These are phyloP conservation scores for Lordiphosa mommai DNA, from an alignment of 1,140 invertebrate genomes.

Conservation along the genomic window DNA sequence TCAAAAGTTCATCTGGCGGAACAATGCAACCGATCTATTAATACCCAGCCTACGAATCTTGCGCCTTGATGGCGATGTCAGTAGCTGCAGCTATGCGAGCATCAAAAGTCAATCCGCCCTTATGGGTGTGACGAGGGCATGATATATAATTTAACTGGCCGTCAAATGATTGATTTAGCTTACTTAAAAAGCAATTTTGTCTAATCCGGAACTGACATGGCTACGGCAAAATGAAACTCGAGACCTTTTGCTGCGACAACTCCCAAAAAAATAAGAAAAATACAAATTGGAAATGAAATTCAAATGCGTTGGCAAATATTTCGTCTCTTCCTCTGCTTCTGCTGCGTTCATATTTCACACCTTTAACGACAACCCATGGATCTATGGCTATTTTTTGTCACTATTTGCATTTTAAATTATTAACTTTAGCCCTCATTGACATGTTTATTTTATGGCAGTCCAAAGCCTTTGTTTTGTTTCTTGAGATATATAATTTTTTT, in stretches of 20 bases:
- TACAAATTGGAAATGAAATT: conserved; percentile 50
- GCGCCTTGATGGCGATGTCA: conserved; percentile 3
- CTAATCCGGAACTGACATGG: conserved; percentile 52
- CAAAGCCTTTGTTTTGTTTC: conserved; percentile 63
- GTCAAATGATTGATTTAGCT: conserved; percentile 72
- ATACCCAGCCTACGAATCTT: neutral
- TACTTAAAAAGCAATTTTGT: conserved; percentile 70
- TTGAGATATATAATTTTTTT: conserved; percentile 50
- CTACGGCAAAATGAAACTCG: conserved; percentile 24
- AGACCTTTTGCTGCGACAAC: conserved; percentile 19
- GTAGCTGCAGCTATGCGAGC: conserved; percentile 41
- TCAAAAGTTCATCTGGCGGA: conserved; percentile 42
- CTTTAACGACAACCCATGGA: conserved; percentile 59
- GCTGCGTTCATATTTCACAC: conserved; percentile 68
- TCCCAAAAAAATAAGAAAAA: conserved; percentile 13
- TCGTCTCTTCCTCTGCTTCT: conserved; percentile 15
- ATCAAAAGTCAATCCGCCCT: conserved; percentile 17
- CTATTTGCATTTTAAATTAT: conserved; percentile 77
- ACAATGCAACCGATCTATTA: conserved; percentile 14
- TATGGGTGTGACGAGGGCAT: conserved; percentile 34
- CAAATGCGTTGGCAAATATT: conserved; percentile 64
- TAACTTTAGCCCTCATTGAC: conserved; percentile 58
- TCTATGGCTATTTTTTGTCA: conserved; percentile 42
- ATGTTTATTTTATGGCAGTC: conserved; percentile 59
- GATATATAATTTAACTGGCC: conserved; percentile 56